Conservation (phyloP, 2,888 invertebrate genomes). For the Mongoloraphidia duomilia region DNA sequence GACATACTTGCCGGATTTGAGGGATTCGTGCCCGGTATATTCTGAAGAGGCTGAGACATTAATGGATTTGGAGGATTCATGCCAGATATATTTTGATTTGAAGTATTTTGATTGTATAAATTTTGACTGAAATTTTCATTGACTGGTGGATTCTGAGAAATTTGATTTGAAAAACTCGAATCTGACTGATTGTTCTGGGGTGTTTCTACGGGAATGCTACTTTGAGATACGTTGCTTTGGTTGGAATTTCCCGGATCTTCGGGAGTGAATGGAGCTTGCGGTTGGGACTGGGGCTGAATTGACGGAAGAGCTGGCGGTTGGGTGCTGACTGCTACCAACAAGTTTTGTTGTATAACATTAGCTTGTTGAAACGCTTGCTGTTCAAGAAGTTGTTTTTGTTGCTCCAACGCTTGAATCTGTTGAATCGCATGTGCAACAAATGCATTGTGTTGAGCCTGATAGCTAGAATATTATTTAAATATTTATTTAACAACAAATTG, state of each 20-base stretch:
- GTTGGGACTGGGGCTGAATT: constrained; percentile 19
- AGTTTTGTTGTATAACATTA: constrained; percentile 14
- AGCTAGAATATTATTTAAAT: constrained; percentile 35
- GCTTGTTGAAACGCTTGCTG: constrained; percentile 34
- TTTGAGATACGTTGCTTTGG: constrained; percentile 4
- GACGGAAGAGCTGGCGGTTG: constrained; percentile 19
- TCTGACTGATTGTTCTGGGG: neutral
- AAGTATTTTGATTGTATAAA: constrained; percentile 23
- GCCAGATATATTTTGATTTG: constrained; percentile 4
- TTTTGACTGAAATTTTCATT: constrained; percentile 12
- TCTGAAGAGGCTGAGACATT: constrained; percentile 12
- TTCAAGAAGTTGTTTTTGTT: constrained; percentile 53
- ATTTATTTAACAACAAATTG: neutral
- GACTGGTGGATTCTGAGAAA: constrained; percentile 9
- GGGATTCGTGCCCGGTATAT: constrained; percentile 6
- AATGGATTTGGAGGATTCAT: constrained; percentile 17
- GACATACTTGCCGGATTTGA: constrained; percentile 9
- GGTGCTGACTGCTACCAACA: constrained; percentile 6
- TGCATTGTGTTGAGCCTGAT: constrained; percentile 89
- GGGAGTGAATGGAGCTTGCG: constrained; percentile 6
- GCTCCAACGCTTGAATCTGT: constrained; percentile 72
- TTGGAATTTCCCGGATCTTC: constrained; percentile 6
- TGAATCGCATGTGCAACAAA: constrained; percentile 84
- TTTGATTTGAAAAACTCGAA: neutral
- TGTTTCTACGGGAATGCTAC: neutral